Percentiles rank a stretch among this genome's conserved stretches.
Evolutionary conservation across 2,797 vertebrate species (phyloP).

Genomic region (Muscicapa comitata): DNA sequence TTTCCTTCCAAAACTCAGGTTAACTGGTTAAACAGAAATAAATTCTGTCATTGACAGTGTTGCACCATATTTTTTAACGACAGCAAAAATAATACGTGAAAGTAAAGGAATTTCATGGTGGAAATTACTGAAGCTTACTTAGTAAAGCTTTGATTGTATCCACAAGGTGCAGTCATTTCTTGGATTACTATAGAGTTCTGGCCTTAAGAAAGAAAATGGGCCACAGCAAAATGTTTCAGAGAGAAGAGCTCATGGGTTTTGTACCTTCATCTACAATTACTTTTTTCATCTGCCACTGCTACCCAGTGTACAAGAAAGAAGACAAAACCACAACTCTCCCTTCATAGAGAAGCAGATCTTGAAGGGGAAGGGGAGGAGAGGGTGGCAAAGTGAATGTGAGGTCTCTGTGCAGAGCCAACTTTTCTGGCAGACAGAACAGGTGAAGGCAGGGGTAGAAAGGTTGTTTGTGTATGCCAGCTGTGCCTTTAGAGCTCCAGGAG

Average conservation of each 20-base stretch:
- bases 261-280: not conserved
- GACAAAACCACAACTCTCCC: not conserved
- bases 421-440: not conserved
- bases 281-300: not conserved
- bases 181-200: not conserved
- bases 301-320: accelerated
- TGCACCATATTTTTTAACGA: not conserved
- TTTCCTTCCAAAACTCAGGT: not conserved
- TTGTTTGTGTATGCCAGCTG: not conserved
- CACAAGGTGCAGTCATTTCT: not conserved
- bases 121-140: not conserved
- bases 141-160: not conserved
- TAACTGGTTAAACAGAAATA: not conserved
- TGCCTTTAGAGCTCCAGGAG: not conserved
- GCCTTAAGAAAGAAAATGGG: not conserved
- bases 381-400: not conserved
- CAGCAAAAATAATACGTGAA: not conserved
- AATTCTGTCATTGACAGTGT: not conserved
- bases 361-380: not conserved
- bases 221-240: not conserved
- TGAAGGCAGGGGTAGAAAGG: not conserved
- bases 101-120: not conserved
- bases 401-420: not conserved
- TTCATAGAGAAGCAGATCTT: not conserved
- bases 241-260: not conserved